These are phyloP conservation scores for Agrilus biguttatus DNA, from an alignment of 2,888 invertebrate genomes.

Conservation along the genomic window DNA sequence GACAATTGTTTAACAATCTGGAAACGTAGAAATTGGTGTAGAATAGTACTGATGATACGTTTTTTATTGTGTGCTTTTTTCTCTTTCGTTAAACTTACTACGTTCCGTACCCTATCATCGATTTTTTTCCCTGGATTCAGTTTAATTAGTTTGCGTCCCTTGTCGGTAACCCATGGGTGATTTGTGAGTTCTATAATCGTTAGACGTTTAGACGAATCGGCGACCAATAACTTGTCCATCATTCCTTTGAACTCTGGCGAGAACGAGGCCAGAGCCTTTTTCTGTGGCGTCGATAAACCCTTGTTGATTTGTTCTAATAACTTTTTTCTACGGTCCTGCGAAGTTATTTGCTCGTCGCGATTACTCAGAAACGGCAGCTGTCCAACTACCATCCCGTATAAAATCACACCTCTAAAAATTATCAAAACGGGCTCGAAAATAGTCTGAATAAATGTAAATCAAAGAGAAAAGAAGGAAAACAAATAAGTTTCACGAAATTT, in stretches of 20 bases:
- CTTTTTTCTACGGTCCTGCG: slow-evolving; percentile 41
- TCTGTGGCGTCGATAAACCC: slow-evolving; percentile 46
- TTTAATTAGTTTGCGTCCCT: slow-evolving; percentile 36
- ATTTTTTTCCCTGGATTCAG: slow-evolving; percentile 33
- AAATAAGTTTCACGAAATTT: no score
- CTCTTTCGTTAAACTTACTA: no score
- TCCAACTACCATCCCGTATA: slow-evolving; percentile 63
- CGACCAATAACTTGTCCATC: slow-evolving; percentile 39
- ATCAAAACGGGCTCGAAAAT: neutral
- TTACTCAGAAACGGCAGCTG: slow-evolving; percentile 47
- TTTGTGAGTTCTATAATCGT: slow-evolving; percentile 40
- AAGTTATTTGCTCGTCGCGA: slow-evolving; percentile 25
- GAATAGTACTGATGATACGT: no score
- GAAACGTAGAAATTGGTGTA: neutral
- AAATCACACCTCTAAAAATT: slow-evolving; percentile 49
- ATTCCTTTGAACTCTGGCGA: slow-evolving; percentile 33
- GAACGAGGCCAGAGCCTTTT: slow-evolving; percentile 34
- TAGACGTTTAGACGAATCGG: slow-evolving; percentile 39
- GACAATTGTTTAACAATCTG: slow-evolving; percentile 37
- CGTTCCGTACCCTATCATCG: slow-evolving; percentile 13
- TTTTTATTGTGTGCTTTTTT: no score
- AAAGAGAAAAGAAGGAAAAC: no score
- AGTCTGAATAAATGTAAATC: no score
- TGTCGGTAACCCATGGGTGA: slow-evolving; percentile 44
- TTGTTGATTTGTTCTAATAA: slow-evolving; percentile 51